Evolutionary conservation across 35 echinoderm and acorn worm genomes (phyloP).

Genomic region (Strongylocentrotus purpuratus): DNA sequence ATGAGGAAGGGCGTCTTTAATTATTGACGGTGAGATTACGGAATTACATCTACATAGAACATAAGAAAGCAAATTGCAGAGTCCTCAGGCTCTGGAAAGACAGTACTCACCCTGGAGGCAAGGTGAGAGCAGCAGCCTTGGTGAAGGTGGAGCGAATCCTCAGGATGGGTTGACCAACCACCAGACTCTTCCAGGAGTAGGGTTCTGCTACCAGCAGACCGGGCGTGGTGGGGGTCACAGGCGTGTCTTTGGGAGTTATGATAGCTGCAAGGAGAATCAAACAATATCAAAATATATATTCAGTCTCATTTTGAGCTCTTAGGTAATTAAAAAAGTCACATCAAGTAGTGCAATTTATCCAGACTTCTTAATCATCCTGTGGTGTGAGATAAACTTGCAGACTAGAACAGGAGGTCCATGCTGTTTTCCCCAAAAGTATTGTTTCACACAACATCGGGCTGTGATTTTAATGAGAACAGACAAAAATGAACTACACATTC

Average conservation of each 20-base stretch:
- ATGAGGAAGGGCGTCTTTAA: no score
- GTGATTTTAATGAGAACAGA: no score
- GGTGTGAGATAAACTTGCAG: no score
- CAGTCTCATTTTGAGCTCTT: not conserved
- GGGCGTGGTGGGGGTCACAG: slow-evolving; percentile 61
- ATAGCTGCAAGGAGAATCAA: slow-evolving; percentile 26
- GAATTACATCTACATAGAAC: not conserved
- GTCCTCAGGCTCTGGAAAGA: not conserved
- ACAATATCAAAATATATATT: not conserved
- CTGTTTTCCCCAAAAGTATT: no score
- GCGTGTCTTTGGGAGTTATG: slow-evolving; percentile 61
- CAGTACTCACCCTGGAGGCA: slow-evolving; percentile 88
- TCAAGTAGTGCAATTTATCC: no score
- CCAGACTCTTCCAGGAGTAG: slow-evolving; percentile 99
- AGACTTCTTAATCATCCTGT: no score
- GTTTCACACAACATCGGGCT: no score
- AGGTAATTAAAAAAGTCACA: no score
- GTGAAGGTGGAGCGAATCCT: slow-evolving; percentile 90
- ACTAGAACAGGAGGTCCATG: no score
- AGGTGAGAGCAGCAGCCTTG: slow-evolving; percentile 85
- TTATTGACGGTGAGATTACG: no score
- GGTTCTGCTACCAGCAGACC: slow-evolving; percentile 95
- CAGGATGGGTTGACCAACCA: slow-evolving; percentile 92
- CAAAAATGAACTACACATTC: no score
- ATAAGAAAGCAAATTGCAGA: not conserved